phyloP scores from a whole-genome alignment of 2,888 invertebrate genomes.

The Colostygia pectinataria region DNA sequence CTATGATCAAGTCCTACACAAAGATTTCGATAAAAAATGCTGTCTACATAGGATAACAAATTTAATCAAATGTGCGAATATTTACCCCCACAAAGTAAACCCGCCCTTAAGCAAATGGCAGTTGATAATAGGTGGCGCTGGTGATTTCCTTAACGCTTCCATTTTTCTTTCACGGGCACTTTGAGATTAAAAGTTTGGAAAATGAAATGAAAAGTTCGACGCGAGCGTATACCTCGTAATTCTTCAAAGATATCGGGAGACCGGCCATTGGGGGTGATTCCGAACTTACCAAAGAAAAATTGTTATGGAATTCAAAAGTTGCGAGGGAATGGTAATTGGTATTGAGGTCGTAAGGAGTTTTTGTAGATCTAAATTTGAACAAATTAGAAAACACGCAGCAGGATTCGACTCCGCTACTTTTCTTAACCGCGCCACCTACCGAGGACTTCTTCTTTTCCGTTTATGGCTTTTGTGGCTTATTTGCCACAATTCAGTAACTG shows the following conservation, averaged over 20 bases:
- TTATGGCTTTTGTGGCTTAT: no score
- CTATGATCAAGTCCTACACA: no score
- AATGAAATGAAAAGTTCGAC: slow-evolving; percentile 75
- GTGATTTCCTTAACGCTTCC: slow-evolving; percentile 77
- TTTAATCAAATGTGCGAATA: neutral
- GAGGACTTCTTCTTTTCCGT: no score
- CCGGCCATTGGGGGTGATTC: slow-evolving; percentile 21
- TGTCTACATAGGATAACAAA: neutral
- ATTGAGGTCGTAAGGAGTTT: neutral
- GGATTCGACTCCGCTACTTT: no score
- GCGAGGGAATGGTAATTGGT: slow-evolving; percentile 11
- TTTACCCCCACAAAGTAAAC: slow-evolving; percentile 4
- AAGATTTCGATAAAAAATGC: neutral
- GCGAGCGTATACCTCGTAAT: slow-evolving; percentile 53
- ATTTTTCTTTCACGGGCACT: slow-evolving; percentile 82
- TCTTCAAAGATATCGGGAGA: slow-evolving; percentile 24
- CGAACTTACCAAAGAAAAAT: slow-evolving; percentile 14
- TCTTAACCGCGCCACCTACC: no score
- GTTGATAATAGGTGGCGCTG: slow-evolving; percentile 81
- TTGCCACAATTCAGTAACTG: no score
- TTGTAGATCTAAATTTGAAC: neutral
- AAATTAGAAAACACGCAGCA: neutral
- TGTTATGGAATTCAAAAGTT: slow-evolving; percentile 22
- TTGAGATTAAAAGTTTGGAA: slow-evolving; percentile 81
- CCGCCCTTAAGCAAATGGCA: slow-evolving; percentile 38